These are phyloP conservation scores for Crotophaga sulcirostris DNA, from an alignment of 2,113 vertebrate genomes.

Conservation along the genomic window DNA sequence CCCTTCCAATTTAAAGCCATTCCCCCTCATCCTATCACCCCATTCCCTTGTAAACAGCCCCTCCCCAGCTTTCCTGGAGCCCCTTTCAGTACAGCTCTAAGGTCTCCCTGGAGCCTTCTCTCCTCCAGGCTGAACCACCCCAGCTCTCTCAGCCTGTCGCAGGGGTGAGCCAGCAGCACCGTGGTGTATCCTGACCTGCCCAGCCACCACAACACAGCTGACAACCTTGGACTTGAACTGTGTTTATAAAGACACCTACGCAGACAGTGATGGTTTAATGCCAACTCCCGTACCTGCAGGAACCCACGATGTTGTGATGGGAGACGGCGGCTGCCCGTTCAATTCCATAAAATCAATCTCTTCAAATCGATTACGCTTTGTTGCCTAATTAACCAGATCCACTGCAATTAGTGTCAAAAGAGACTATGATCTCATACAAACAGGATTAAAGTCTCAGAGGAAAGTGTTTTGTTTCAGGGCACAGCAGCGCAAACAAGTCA, in stretches of 20 bases:
- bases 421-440: background rate
- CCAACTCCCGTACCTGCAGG: background rate
- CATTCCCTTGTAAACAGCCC: too few relatives aligned
- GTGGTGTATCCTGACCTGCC: background rate
- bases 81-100: too few relatives aligned
- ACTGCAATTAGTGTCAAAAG: background rate
- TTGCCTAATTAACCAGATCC: constrained; percentile 37
- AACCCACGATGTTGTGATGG: background rate
- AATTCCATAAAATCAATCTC: background rate
- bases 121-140: too few relatives aligned
- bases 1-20: too few relatives aligned
- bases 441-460: background rate
- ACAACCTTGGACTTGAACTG: background rate
- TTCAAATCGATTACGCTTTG: background rate
- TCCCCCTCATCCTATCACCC: too few relatives aligned
- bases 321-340: background rate
- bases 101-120: too few relatives aligned
- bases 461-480: background rate
- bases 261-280: rapidly evolving
- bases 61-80: too few relatives aligned
- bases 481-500: background rate
- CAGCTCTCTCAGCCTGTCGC: too few relatives aligned
- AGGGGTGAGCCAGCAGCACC: background rate
- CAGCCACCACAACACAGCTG: background rate
- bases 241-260: background rate